Base-by-base conservation (phyloP, 2,797 vertebrate genomes). In the Arctocebus calabarensis region DNA sequence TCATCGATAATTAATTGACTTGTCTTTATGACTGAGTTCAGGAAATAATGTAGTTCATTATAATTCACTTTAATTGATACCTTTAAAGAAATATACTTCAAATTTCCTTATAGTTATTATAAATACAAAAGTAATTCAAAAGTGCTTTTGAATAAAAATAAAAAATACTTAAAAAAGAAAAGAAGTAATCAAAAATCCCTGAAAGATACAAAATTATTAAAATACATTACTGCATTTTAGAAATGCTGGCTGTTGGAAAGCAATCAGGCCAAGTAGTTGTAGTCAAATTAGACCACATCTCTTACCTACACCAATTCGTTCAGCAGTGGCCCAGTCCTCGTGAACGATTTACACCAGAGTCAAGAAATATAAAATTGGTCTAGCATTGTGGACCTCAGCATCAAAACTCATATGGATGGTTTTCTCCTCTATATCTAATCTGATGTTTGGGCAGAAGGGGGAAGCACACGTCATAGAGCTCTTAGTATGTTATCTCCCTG, bases 111-210 rank as follows among this genome's bases (percentile, higher is more conserved):
- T 27, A 74, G 7, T 74, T 82, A 52, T 59, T 71, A 66, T 68
- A 71, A 45, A 61, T 55, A 52, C 61, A 84, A 62, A 79, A 62
- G 25, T 34, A 94, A 64, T 45, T 81, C 27, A 45, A 29, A 71
- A 71, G 34, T n/a, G 16, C 52, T 85, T 55, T 79, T 90, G 90
- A n/a, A 7, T 90, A 79, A 90, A 83, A 78, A 75, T 34, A 55
- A 52, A 52, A 52, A 52, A 52, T 52, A 52, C 48, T 22, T 57
- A 40, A 45, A 61, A 77, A 32, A 79, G 9, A 84, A 64, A 88
- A 34, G 8, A 82, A 32, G 52, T 37, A 71, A 52, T 16, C 68
- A 82, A 82, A 93, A 22, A 83, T 13, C 34, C 1, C 1, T 23
- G 82, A 71, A 8, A 77, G 19, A 29, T 64, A 62, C 5, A 27